These are phyloP conservation scores for Varanus salvator DNA, from an alignment of 2,113 vertebrate genomes.

Conservation along the genomic window DNA sequence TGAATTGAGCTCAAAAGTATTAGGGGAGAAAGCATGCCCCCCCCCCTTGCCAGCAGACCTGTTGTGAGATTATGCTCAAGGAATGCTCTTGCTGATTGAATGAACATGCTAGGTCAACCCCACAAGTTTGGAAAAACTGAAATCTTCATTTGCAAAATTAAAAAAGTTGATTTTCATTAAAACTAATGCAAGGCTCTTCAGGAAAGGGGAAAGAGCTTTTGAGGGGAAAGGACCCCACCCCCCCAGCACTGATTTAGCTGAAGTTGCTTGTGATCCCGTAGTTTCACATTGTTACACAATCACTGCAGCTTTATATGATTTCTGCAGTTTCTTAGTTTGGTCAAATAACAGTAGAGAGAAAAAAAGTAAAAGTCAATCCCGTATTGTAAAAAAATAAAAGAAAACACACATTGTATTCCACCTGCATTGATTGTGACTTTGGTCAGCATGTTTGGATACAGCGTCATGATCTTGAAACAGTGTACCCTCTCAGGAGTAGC, in stretches of 20 bases:
- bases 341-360: neutral
- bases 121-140: neutral
- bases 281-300: too few relatives aligned
- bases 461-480: neutral
- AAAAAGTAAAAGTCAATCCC: neutral
- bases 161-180: too few relatives aligned
- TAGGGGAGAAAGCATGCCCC: too few relatives aligned
- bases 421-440: too few relatives aligned
- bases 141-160: neutral
- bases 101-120: too few relatives aligned
- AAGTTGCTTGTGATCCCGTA: neutral
- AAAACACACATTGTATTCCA: too few relatives aligned
- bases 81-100: too few relatives aligned
- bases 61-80: too few relatives aligned
- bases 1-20: too few relatives aligned
- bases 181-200: neutral
- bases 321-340: neutral
- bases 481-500: rapidly evolving
- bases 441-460: conserved; percentile 32
- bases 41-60: too few relatives aligned
- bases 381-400: neutral
- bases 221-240: neutral
- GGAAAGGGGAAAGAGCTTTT: neutral
- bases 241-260: neutral
- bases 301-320: too few relatives aligned